Base-by-base conservation (phyloP, 2,888 invertebrate genomes). In the Caenorhabditis afra region DNA sequence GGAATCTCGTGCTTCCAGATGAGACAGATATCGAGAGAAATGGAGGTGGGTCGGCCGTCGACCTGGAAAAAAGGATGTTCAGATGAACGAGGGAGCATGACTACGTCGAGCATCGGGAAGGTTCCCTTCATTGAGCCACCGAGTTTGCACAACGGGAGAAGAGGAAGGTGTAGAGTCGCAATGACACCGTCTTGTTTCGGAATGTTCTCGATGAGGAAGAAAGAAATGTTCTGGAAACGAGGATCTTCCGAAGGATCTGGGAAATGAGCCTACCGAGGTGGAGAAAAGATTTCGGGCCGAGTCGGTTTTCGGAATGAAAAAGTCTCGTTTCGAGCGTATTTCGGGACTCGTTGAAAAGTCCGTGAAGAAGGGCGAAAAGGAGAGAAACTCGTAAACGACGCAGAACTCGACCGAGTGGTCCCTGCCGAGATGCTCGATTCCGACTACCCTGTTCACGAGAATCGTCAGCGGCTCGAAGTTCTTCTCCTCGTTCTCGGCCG, bases 291-390 rank as follows among this genome's bases (percentile, higher is more conserved):
- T 70, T 18, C 49, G 58, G n/a, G 71, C 57, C 0, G 66, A 39
- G 18, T 79, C 78, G 22, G 37, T 45, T 20, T 75, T 74, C 29
- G 81, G 81, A 44, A 82, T 77, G 18, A 18, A 29, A 53, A 50
- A 66, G n/a, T 67, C 64, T 14, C 71, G 50, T 14, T 71, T 67
- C 16, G 78, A 79, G 35, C 62, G 29, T 37, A 79, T 50, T 39
- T 80, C 68, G 0, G 74, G 55, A 4, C 39, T 55, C 1, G 59
- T 81, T 16, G 71, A 66, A 37, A 79, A 82, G 35, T 85, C 79
- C 5, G 84, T 83, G 70, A 82, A 80, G 50, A 61, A 86, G 10
- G 86, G 84, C 3, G 86, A 86, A 53, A 86, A 83, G 5, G 79
- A 65, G 11, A 81, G 55, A 10, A 86, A 52, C 59, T 86, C 86